Base-by-base conservation (phyloP, 1,140 invertebrate genomes). In the Zaprionus nigranus region DNA sequence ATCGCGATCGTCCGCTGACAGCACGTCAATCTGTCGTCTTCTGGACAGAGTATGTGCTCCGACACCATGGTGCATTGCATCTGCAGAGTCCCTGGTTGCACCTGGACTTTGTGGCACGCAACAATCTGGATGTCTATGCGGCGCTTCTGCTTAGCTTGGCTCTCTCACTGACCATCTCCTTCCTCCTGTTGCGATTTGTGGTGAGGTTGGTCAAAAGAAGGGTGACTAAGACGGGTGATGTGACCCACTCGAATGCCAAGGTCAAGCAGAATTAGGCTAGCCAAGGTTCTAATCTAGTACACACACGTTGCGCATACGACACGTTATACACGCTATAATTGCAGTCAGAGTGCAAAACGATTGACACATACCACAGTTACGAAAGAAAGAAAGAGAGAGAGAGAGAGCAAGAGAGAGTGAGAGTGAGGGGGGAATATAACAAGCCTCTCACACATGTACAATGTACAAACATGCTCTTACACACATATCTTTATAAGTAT, bases 41-140 rank as follows among this genome's bases (percentile, higher is more conserved):
- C 43, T 94, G 94, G 90, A 86, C 93, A 1, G 93, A 94, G 68
- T 94, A 94, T 58, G 75, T 94, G 17, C 76, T 93, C 11, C 72
- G 93, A 2, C 93, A 94, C 60, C 83, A 91, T 30, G 93, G 93
- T 7, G 93, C 93, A 13, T 67, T 77, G 1, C 93, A 93, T 34
- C 69, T 94, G 24, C 87, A 85, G 73, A 87, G 73, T 60, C 91
- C 92, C 0, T n/a, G 67, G 2, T 34, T 90, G 34, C 76, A 82
- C 1, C 62, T 93, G 68, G 61, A 28, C 26, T 87, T 86, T 65
- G 57, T 91, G 22, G 64, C 81, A 26, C 79, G 79, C 7, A 34
- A 92, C 57, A 79, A 91, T 64, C 62, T 93, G 0, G 92, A 93
- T 77, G 75, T 92, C 2, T 73, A 72, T 46, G 77, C 68, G 6